These are phyloP conservation scores for Catostomus latipinnis DNA, from an alignment of 2,797 vertebrate genomes.

Conservation along the genomic window DNA sequence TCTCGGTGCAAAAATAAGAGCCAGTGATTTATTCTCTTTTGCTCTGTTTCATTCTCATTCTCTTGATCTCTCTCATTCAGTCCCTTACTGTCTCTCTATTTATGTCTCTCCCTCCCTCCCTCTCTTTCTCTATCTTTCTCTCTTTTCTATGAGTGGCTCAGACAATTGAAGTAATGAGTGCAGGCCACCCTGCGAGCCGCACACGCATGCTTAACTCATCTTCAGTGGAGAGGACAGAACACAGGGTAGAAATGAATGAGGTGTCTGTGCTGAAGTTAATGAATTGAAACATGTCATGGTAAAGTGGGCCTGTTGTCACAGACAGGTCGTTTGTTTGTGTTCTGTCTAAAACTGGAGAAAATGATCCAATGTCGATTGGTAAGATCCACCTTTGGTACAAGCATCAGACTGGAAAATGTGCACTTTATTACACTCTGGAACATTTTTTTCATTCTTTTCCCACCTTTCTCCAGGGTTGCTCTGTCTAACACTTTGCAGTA, in stretches of 20 bases:
- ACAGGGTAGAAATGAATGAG: constrained; percentile 33
- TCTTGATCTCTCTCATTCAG: constrained; percentile 37
- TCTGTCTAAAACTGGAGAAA: constrained; percentile 27
- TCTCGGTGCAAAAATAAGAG: constrained; percentile 34
- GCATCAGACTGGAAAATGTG: constrained; percentile 34
- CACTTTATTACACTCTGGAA: background rate
- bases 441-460: background rate
- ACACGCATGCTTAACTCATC: constrained; percentile 29
- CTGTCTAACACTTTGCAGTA: background rate
- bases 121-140: constrained; percentile 24
- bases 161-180: constrained; percentile 53
- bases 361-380: background rate
- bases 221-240: constrained; percentile 37
- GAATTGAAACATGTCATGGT: constrained; percentile 49
- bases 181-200: constrained; percentile 36
- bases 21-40: constrained; percentile 30
- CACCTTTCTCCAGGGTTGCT: background rate
- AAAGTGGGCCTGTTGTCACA: constrained; percentile 41
- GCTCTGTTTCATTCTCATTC: constrained; percentile 25
- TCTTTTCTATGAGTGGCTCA: constrained; percentile 37
- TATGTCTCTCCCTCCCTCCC: constrained; percentile 1
- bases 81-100: constrained; percentile 38
- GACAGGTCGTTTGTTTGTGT: constrained; percentile 41
- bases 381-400: constrained; percentile 20
- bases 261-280: constrained; percentile 44